Base-by-base conservation (phyloP, 2,888 invertebrate species). In the Apamea anceps region DNA sequence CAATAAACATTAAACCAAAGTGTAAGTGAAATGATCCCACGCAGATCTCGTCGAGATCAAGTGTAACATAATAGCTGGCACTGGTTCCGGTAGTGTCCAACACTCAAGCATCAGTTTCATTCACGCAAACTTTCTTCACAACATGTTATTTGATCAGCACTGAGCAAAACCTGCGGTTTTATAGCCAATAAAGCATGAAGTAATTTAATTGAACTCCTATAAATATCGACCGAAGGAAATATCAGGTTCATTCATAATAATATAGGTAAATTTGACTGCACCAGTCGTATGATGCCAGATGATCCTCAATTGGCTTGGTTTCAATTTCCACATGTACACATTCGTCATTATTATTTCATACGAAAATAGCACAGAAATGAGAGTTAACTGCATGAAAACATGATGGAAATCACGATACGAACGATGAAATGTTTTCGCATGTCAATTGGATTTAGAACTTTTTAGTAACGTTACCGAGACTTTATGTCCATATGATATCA, bases 111-210 rank as follows among this genome's bases (percentile, higher is more conserved):
- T 88, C 87, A 87, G 87, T 89, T 89, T 87, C 84, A 84, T 88
- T 91, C 82, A 85, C 84, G 85, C 84, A 75, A 90, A 91, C 92
- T 92, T 92, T 93, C 91, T 91, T 92, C 89, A 90, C 90, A 91
- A 85, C 82, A 85, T 87, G 85, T 87, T 81, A 90, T 78, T 83
- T 82, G 86, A 89, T 81, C 82, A 51, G 76, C 67, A 60, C 72
- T 72, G 66, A 60, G 82, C 76, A 74, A 75, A 87, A 67, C 68
- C 63, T 88, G 85, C 74, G 83, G 84, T 84, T 88, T 77, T 75
- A 73, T 57, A 74, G 70, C 32, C 63, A 85, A 77, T 81, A 74
- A 70, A 66, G 72, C 74, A 72, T 84, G 60, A 75, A 87, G 65
- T 42, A 71, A 85, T 87, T 75, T 67, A 65, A 86, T 74, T 70